These are phyloP conservation scores for Leptopilina boulardi DNA, from an alignment of 1,140 invertebrate genomes.

Conservation along the genomic window DNA sequence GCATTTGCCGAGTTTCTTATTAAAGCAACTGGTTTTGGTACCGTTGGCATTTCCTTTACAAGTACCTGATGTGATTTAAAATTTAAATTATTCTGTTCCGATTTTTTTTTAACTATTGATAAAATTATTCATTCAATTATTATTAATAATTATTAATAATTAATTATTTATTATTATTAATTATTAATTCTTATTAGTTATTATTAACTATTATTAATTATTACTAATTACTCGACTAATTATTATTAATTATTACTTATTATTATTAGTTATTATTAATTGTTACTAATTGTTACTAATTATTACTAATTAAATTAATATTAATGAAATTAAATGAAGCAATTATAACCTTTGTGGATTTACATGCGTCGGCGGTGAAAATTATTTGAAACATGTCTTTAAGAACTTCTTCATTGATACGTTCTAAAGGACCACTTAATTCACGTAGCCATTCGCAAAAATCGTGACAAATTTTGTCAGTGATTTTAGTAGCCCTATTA, in stretches of 20 bases:
- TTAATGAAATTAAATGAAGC: neutral
- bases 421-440: slow-evolving; percentile 70
- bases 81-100: neutral
- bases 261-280: too few relatives aligned
- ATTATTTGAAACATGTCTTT: slow-evolving; percentile 78
- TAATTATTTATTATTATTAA: too few relatives aligned
- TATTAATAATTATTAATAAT: too few relatives aligned
- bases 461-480: slow-evolving; percentile 72
- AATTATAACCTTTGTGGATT: slow-evolving; percentile 72
- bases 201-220: neutral
- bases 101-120: neutral
- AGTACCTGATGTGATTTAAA: slow-evolving; percentile 51
- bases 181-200: too few relatives aligned
- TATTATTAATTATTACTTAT: too few relatives aligned
- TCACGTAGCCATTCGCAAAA: slow-evolving; percentile 79
- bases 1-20: slow-evolving; percentile 65
- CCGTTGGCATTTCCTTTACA: slow-evolving; percentile 62
- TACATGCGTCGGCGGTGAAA: slow-evolving; percentile 76
- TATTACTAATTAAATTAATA: too few relatives aligned
- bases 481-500: slow-evolving; percentile 62
- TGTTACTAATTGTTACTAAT: neutral
- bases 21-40: slow-evolving; percentile 56
- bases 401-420: slow-evolving; percentile 72
- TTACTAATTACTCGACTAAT: too few relatives aligned
- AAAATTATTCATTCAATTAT: neutral